A percentile compares a stretch with the other conserved stretches of the same genome.
These are phyloP conservation scores for Halcyon malimbica DNA, from an alignment of 2,113 vertebrate genomes.

Conservation along the genomic window DNA sequence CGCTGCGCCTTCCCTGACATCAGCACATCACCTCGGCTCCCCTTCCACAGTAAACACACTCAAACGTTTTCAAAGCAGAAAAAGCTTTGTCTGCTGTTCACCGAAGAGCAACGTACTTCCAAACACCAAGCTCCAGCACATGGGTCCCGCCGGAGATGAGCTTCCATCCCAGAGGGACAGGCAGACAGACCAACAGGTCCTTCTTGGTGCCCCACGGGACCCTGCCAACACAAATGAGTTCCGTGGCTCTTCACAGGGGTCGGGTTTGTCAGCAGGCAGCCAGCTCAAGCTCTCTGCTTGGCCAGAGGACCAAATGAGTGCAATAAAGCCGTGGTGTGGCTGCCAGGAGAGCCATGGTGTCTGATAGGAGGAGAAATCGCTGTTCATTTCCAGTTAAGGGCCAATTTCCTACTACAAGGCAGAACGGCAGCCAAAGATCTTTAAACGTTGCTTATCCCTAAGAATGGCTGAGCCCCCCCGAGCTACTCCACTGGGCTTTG, in stretches of 20 bases:
- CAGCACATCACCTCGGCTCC: background rate
- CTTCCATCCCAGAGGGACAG: accelerated
- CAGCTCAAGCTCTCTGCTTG: background rate
- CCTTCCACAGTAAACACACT: background rate
- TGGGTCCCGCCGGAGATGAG: accelerated
- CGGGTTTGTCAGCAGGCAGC: background rate
- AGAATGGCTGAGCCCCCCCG: background rate
- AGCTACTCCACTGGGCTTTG: background rate
- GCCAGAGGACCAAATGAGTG: background rate
- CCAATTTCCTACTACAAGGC: background rate
- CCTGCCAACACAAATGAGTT: background rate
- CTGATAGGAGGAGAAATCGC: background rate
- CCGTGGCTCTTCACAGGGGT: background rate
- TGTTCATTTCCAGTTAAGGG: conserved; percentile 48
- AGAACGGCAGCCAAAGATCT: conserved; percentile 46
- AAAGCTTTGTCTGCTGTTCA: background rate
- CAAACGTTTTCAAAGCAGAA: background rate
- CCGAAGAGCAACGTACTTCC: accelerated
- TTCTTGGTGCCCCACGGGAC: background rate
- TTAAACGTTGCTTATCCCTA: background rate
- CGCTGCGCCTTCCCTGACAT: background rate
- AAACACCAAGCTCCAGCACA: background rate
- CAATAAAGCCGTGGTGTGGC: background rate
- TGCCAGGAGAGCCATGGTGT: background rate
- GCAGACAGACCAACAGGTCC: accelerated